Percentiles rank a stretch among this genome's conserved stretches.
Evolutionary conservation across 2,797 vertebrate species (phyloP).

Genomic region (Gila robusta): DNA sequence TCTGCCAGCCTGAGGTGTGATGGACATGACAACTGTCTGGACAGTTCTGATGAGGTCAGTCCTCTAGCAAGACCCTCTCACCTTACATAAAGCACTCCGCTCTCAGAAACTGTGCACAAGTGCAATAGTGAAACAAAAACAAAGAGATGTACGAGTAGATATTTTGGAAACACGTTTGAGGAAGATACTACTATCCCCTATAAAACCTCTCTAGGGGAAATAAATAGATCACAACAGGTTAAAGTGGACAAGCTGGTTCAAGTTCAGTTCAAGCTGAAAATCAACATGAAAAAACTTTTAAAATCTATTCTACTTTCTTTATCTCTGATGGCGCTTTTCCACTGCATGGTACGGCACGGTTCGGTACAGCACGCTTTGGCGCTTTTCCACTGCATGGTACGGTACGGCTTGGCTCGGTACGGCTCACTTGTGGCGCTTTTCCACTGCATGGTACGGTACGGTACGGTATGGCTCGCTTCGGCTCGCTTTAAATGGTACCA

Average conservation of each 20-base stretch:
- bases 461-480: no score
- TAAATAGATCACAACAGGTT: neutral
- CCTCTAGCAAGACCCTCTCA: slow-evolving; percentile 30
- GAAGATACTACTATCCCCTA: neutral
- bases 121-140: slow-evolving; percentile 2
- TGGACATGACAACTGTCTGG: slow-evolving; percentile 92
- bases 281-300: neutral
- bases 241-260: neutral
- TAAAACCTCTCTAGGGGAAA: neutral
- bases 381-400: no score
- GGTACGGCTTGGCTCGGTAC: no score
- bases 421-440: no score
- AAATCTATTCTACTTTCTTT: neutral
- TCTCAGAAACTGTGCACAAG: neutral
- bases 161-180: slow-evolving; percentile 4
- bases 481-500: no score
- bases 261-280: neutral
- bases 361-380: no score
- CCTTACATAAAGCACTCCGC: neutral
- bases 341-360: no score
- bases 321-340: no score
- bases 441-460: no score
- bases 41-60: slow-evolving; percentile 96
- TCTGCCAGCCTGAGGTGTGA: slow-evolving; percentile 92
- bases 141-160: neutral